Evolutionary conservation across 2,797 vertebrate genomes (phyloP).

Genomic region (Rhinophrynus dorsalis): DNA sequence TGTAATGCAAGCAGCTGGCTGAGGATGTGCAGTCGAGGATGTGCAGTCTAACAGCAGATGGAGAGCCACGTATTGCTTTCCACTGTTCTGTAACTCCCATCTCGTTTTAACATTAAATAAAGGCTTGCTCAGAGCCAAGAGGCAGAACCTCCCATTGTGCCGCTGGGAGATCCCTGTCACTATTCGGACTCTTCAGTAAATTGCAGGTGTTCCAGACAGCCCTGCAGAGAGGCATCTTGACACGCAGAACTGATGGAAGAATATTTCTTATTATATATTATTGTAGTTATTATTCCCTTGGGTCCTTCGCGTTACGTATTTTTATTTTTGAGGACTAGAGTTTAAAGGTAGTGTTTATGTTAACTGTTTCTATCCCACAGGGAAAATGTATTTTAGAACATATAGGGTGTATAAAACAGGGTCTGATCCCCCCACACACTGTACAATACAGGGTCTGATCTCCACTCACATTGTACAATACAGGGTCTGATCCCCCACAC

Average conservation of each 20-base stretch:
- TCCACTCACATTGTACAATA: too few relatives aligned
- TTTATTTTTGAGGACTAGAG: neutral
- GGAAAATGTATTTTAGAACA: neutral
- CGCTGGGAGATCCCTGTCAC: slow-evolving; percentile 37
- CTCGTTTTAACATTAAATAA: slow-evolving; percentile 32
- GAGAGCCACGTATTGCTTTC: too few relatives aligned
- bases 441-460: neutral
- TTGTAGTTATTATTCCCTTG: slow-evolving; percentile 40
- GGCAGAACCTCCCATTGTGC: slow-evolving; percentile 24
- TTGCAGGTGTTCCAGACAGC: slow-evolving; percentile 43
- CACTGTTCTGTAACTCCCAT: too few relatives aligned
- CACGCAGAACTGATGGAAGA: slow-evolving; percentile 44
- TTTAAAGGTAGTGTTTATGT: slow-evolving; percentile 29
- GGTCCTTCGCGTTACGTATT: slow-evolving; percentile 14
- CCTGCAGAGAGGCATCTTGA: slow-evolving; percentile 44
- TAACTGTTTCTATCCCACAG: slow-evolving; percentile 4
- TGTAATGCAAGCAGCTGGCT: too few relatives aligned
- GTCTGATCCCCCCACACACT: neutral
- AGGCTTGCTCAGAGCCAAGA: slow-evolving; percentile 11
- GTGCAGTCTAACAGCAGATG: too few relatives aligned
- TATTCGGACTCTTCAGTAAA: slow-evolving; percentile 31
- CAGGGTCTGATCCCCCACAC: neutral
- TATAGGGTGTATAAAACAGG: neutral
- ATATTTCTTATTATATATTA: slow-evolving; percentile 42
- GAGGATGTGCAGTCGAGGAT: too few relatives aligned